phyloP scores from a whole-genome alignment of 2,888 invertebrate species.

The Lithophane ornitopus region DNA sequence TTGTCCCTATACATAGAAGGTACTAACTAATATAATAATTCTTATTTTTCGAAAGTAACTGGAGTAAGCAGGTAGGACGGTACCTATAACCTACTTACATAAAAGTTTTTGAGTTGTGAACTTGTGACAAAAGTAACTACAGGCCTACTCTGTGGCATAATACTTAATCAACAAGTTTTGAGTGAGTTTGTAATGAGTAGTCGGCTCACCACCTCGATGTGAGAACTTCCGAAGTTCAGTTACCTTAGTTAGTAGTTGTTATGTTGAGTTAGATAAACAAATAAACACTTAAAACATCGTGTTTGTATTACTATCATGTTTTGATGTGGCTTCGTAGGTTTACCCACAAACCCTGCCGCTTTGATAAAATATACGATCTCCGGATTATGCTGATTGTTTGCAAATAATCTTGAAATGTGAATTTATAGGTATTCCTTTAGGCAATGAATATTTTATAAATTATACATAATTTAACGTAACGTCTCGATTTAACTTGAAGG shows the following conservation, averaged over 20 bases:
- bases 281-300: slow-evolving; percentile 25
- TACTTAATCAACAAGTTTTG: slow-evolving; percentile 5
- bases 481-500: neutral
- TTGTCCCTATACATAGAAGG: no score
- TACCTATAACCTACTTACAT: no score
- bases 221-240: slow-evolving; percentile 14
- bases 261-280: slow-evolving; percentile 16
- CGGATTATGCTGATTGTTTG: neutral
- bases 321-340: slow-evolving; percentile 19
- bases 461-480: neutral
- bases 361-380: slow-evolving; percentile 1
- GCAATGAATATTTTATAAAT: neutral
- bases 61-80: no score
- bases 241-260: neutral
- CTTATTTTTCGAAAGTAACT: no score
- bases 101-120: neutral
- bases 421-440: neutral
- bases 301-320: slow-evolving; percentile 22
- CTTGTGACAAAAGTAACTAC: neutral
- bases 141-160: neutral
- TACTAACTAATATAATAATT: no score
- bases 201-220: slow-evolving; percentile 12
- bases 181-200: neutral
- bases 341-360: neutral
- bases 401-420: neutral